A percentile compares a stretch with the other conserved stretches of the same genome.
These are phyloP conservation scores for Diadegma fenestrale DNA, from an alignment of 2,888 invertebrate genomes.

Conservation along the genomic window DNA sequence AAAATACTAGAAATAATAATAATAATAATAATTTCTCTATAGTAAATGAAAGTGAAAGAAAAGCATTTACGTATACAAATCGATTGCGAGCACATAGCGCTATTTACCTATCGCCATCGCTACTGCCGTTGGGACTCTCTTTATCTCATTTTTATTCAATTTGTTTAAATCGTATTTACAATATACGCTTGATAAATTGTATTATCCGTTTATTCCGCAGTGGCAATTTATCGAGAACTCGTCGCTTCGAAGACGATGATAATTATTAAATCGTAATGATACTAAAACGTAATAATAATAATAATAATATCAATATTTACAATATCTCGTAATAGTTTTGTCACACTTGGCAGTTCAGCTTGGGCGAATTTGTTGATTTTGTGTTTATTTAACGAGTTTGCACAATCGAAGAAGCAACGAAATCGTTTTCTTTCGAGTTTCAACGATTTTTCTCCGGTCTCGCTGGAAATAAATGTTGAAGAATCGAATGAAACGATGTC, in stretches of 20 bases:
- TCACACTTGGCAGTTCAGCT: constrained; percentile 66
- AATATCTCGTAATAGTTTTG: constrained; percentile 63
- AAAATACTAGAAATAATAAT: constrained; percentile 65
- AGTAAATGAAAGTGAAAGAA: constrained; percentile 39
- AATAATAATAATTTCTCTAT: constrained; percentile 64
- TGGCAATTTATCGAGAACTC: constrained; percentile 47
- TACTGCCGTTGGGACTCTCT: constrained; percentile 43
- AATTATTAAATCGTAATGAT: constrained; percentile 49
- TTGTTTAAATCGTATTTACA: constrained; percentile 63
- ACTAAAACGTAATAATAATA: constrained; percentile 49
- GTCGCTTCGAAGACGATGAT: constrained; percentile 65
- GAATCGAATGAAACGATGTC: background rate
- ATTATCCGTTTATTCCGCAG: constrained; percentile 15
- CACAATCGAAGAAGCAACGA: background rate
- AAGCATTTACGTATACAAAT: constrained; percentile 63
- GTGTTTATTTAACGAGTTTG: background rate
- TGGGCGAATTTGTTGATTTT: constrained; percentile 53
- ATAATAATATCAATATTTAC: constrained; percentile 61
- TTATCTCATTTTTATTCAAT: constrained; percentile 33
- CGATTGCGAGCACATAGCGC: constrained; percentile 64
- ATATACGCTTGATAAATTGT: constrained; percentile 47
- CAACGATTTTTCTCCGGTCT: background rate
- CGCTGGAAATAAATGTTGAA: background rate
- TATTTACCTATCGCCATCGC: constrained; percentile 63
- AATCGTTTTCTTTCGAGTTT: background rate